Conservation (phyloP, 2,888 invertebrate genomes). For the Iselma pallidipennis region DNA sequence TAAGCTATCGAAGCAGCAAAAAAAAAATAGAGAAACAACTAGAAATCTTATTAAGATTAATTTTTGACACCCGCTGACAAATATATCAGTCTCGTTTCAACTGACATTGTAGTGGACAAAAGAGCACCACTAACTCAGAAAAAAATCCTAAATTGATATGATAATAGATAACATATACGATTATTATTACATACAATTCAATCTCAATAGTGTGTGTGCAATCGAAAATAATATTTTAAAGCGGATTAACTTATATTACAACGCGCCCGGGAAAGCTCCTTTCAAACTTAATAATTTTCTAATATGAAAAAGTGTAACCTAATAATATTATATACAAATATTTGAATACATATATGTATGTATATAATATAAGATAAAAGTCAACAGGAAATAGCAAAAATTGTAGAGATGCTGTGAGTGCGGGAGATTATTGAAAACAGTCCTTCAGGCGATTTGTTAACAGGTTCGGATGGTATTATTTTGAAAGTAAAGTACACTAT, state of each 20-base stretch:
- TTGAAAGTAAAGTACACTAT: slow-evolving; percentile 3
- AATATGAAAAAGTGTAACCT: neutral
- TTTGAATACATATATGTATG: neutral
- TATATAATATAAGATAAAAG: neutral
- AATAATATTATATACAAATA: neutral
- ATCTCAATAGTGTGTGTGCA: neutral
- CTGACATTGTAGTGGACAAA: neutral
- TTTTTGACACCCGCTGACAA: neutral
- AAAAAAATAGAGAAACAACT: too few relatives aligned
- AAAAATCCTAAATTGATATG: neutral
- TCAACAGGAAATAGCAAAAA: neutral
- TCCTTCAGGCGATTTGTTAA: neutral
- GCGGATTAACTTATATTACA: slow-evolving; percentile 7
- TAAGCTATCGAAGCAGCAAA: slow-evolving; percentile 19
- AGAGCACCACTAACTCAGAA: neutral
- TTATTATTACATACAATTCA: slow-evolving; percentile 1
- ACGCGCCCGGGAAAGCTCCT: too few relatives aligned
- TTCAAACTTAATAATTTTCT: neutral
- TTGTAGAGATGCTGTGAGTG: neutral
- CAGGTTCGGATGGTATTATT: neutral
- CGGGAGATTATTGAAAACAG: neutral
- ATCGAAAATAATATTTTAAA: neutral
- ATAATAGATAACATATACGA: neutral
- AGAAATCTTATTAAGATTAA: neutral
- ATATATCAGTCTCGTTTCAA: neutral